Conservation (phyloP, 2,113 vertebrate species). For the Muscicapa adusta region DNA sequence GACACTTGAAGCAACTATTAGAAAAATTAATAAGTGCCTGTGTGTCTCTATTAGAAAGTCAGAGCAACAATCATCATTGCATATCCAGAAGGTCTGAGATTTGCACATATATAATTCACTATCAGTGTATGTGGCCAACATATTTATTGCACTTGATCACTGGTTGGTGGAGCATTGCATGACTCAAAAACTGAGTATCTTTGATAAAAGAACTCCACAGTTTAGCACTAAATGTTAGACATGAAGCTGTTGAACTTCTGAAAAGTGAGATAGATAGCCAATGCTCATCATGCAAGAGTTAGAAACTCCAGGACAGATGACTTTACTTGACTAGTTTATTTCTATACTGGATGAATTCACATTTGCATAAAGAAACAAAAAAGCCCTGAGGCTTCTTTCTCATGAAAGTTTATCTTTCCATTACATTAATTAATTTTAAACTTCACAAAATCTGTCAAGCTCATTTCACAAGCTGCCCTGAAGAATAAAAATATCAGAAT, state of each 20-base stretch:
- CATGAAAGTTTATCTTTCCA: conserved; percentile 1
- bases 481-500: conserved; percentile 22
- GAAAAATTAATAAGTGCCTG: neutral
- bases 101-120: neutral
- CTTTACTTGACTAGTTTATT: neutral
- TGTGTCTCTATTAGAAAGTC: neutral
- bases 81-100: neutral
- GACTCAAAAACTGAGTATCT: neutral
- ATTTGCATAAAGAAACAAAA: neutral
- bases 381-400: neutral
- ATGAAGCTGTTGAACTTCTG: neutral
- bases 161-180: neutral
- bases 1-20: neutral
- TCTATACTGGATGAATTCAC: neutral
- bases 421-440: conserved; percentile 7
- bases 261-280: neutral
- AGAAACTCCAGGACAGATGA: neutral
- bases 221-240: neutral
- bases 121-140: neutral
- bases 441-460: neutral
- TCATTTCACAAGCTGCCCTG: conserved; percentile 8
- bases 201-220: neutral
- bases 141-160: neutral
- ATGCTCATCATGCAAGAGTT: neutral
- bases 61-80: neutral